phyloP scores from a whole-genome alignment of 2,888 invertebrate genomes.

The Molanna angustata region DNA sequence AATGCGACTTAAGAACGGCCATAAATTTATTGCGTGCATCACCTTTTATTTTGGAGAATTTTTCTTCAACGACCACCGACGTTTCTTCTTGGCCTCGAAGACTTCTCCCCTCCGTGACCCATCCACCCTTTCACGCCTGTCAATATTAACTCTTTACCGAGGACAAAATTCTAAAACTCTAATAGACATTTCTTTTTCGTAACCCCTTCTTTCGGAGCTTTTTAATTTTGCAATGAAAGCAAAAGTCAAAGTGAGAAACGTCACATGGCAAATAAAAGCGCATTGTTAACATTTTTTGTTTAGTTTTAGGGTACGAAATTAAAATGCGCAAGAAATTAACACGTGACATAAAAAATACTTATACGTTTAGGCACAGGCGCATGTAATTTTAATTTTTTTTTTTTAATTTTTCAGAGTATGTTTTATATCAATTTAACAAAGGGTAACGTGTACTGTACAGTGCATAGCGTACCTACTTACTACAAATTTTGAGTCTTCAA shows the following conservation, averaged over 20 bases:
- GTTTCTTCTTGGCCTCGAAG: slow-evolving; percentile 9
- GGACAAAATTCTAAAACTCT: slow-evolving; percentile 11
- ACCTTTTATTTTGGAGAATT: slow-evolving; percentile 30
- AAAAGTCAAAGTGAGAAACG: not conserved
- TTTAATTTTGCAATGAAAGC: slow-evolving; percentile 4
- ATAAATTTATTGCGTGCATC: slow-evolving; percentile 33
- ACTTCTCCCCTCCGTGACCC: slow-evolving; percentile 28
- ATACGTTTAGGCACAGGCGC: too few relatives aligned
- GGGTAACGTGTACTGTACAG: too few relatives aligned
- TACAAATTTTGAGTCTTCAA: too few relatives aligned
- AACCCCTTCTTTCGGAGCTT: not conserved
- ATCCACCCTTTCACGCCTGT: slow-evolving; percentile 53
- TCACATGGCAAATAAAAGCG: not conserved
- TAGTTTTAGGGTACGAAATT: too few relatives aligned
- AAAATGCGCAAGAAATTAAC: too few relatives aligned
- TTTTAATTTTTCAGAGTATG: too few relatives aligned
- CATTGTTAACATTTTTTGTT: too few relatives aligned
- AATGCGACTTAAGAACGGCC: slow-evolving; percentile 40
- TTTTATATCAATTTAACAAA: too few relatives aligned
- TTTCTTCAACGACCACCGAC: slow-evolving; percentile 28
- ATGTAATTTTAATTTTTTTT: too few relatives aligned
- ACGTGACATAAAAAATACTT: too few relatives aligned
- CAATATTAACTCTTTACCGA: slow-evolving; percentile 55
- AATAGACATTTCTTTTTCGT: slow-evolving; percentile 13
- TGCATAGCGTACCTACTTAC: too few relatives aligned